A percentile compares a stretch with the other conserved stretches of the same genome.
Conservation (phyloP, 2,113 vertebrate genomes). For the Bubo bubo region DNA sequence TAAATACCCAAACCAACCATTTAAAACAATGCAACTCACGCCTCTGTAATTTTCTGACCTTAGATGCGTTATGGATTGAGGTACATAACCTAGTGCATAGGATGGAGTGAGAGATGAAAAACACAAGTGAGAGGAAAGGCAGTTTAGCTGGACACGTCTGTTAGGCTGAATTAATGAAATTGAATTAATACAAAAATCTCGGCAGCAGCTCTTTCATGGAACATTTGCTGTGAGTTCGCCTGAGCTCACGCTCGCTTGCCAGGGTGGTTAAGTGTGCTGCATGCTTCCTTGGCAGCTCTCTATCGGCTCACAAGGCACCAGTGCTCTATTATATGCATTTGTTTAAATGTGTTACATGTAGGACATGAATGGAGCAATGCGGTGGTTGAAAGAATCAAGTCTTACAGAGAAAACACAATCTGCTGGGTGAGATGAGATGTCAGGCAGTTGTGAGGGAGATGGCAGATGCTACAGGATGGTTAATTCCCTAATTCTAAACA, state of each 20-base stretch:
- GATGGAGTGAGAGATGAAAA: neutral
- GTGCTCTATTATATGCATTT: neutral
- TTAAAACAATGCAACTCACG: neutral
- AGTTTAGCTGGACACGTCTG: neutral
- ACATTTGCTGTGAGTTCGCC: neutral
- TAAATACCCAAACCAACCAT: neutral
- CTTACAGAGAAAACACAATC: neutral
- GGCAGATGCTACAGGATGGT: neutral
- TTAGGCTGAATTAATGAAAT: neutral
- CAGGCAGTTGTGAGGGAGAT: constrained; percentile 16
- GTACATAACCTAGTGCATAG: neutral
- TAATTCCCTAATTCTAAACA: constrained; percentile 53
- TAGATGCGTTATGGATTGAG: neutral
- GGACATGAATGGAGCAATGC: neutral
- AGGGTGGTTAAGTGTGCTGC: neutral
- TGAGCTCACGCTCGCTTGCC: neutral
- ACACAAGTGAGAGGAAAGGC: neutral
- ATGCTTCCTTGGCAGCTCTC: neutral
- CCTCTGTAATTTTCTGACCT: neutral
- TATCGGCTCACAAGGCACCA: neutral
- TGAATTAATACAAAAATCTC: neutral
- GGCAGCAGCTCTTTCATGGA: neutral
- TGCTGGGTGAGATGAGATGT: constrained; percentile 52
- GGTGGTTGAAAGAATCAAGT: constrained; percentile 65
- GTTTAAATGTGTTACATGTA: neutral